Evolutionary conservation across 2,888 invertebrate genomes (phyloP).

Genomic region (Volucella bombylans): DNA sequence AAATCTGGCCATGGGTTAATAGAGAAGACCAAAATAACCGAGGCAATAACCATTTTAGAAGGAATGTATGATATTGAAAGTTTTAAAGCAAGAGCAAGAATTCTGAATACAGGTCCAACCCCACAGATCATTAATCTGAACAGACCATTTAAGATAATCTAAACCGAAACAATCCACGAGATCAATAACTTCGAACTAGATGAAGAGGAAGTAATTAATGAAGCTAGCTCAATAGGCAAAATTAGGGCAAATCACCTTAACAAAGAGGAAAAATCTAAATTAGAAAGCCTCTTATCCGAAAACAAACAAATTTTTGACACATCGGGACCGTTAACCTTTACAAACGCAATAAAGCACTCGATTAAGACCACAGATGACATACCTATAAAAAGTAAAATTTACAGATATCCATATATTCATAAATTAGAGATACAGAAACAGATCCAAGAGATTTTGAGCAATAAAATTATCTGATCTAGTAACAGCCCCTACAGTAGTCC

Average conservation of each 20-base stretch:
- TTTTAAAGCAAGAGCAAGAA: background rate
- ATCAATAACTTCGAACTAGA: background rate
- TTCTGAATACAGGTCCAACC: slow-evolving; percentile 4
- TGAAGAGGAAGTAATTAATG: background rate
- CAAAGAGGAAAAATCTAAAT: slow-evolving; percentile 1
- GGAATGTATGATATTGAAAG: background rate
- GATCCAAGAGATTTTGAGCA: slow-evolving; percentile 25
- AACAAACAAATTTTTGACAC: background rate
- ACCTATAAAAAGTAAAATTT: background rate
- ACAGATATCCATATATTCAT: slow-evolving; percentile 16
- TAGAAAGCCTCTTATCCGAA: background rate
- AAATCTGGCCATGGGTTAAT: background rate
- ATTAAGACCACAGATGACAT: slow-evolving; percentile 1
- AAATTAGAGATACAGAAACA: slow-evolving; percentile 11
- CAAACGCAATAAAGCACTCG: background rate
- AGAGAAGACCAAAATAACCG: background rate
- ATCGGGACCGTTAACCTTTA: too few species aligned
- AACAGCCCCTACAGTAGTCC: slow-evolving; percentile 43
- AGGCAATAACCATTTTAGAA: background rate
- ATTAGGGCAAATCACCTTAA: too few species aligned
- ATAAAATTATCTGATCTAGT: background rate
- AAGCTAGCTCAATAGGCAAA: background rate
- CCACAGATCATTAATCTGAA: background rate
- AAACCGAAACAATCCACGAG: background rate
- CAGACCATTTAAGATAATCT: background rate